These are phyloP conservation scores for Folsomia candida DNA, from an alignment of 2,888 invertebrate species.

Conservation along the genomic window DNA sequence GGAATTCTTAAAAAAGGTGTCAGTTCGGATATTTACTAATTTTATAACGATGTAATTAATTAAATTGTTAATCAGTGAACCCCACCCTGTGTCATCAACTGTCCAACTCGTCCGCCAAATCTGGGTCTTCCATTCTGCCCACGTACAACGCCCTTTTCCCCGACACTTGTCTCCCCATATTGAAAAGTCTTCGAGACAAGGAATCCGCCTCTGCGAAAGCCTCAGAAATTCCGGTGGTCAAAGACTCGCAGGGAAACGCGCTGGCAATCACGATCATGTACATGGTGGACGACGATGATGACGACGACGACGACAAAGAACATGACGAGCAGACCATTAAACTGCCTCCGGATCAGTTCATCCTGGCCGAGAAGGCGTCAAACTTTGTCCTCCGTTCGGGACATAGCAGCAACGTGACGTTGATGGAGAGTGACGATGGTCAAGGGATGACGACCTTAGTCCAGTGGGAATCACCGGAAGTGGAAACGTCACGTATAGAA, in stretches of 20 bases:
- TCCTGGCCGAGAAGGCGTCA: neutral
- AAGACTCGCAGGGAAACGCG: neutral
- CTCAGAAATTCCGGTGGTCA: neutral
- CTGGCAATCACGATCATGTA: conserved; percentile 1
- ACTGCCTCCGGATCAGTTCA: too few relatives aligned
- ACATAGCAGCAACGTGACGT: too few relatives aligned
- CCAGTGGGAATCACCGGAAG: too few relatives aligned
- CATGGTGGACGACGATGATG: neutral
- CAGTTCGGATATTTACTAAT: neutral
- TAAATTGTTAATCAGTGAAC: too few relatives aligned
- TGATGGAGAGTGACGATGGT: too few relatives aligned
- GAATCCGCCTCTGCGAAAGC: neutral
- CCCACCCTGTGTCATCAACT: neutral
- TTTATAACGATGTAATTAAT: neutral
- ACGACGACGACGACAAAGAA: neutral
- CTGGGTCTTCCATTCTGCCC: neutral
- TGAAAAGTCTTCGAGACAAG: neutral
- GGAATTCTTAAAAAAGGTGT: neutral
- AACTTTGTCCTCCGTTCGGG: neutral
- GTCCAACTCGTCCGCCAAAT: neutral
- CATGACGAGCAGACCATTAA: neutral
- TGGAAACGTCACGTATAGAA: too few relatives aligned
- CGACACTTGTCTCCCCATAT: neutral
- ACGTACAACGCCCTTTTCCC: neutral
- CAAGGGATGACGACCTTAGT: too few relatives aligned